phyloP scores from a whole-genome alignment of 2,113 vertebrate genomes.

The Zonotrichia leucophrys region DNA sequence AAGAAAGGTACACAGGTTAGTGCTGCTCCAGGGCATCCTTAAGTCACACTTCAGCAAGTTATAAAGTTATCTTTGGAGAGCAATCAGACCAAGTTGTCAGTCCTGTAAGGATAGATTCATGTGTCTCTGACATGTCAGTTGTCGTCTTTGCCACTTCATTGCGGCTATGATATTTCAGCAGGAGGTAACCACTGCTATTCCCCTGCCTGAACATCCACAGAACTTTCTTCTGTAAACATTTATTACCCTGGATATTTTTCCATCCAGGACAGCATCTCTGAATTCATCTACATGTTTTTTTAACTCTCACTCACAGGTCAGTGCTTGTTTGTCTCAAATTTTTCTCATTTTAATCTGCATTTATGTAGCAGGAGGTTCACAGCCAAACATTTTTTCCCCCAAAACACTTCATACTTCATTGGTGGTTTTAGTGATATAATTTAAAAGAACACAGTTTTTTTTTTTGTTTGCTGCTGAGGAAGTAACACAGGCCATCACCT shows the following conservation, averaged over 20 bases:
- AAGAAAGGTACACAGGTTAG: constrained; percentile 59
- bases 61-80: constrained; percentile 73
- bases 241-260: neutral
- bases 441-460: neutral
- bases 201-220: neutral
- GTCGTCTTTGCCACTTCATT: constrained; percentile 58
- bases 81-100: constrained; percentile 67
- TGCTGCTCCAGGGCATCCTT: constrained; percentile 65
- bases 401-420: neutral
- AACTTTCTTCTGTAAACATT: constrained; percentile 34
- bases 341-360: neutral
- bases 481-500: neutral
- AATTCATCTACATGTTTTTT: neutral
- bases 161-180: constrained; percentile 45
- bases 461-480: neutral
- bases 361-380: neutral
- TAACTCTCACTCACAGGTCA: constrained; percentile 19
- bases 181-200: constrained; percentile 27
- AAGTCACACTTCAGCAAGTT: constrained; percentile 69
- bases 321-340: neutral
- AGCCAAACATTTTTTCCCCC: neutral
- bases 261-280: neutral
- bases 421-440: accelerated
- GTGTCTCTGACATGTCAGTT: constrained; percentile 51
- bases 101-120: constrained; percentile 16